phyloP scores from a whole-genome alignment of 2,888 invertebrate genomes.

The Drosophila hamatofila region DNA sequence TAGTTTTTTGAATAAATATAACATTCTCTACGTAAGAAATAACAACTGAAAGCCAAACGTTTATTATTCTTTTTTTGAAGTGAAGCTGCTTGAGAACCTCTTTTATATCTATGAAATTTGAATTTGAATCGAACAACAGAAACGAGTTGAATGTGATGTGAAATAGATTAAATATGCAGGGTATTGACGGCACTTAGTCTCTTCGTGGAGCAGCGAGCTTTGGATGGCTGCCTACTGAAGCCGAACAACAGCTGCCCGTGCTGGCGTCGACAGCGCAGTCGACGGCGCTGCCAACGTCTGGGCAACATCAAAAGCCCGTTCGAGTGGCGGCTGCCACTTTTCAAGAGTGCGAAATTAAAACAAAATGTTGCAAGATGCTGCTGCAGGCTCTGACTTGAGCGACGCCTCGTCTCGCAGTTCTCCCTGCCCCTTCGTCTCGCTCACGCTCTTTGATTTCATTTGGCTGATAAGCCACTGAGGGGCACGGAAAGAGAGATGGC shows the following conservation, averaged over 20 bases:
- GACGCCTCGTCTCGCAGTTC: conserved; percentile 13
- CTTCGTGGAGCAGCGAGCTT: conserved; percentile 14
- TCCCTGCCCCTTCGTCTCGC: not conserved
- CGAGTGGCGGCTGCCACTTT: conserved; percentile 76
- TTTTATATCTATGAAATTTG: not conserved
- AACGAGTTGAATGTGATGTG: not conserved
- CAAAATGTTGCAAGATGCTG: conserved; percentile 78
- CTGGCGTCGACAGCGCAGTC: conserved; percentile 11
- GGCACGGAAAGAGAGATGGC: not conserved
- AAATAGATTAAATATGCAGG: conserved; percentile 13
- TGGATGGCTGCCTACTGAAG: conserved; percentile 44
- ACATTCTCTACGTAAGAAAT: not conserved
- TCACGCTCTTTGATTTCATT: conserved; percentile 63
- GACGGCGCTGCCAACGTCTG: conserved; percentile 42
- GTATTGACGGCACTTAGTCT: conserved; percentile 20
- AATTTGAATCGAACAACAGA: conserved; percentile 3
- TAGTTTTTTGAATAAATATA: not conserved
- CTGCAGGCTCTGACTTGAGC: conserved; percentile 59
- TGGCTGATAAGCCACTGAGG: conserved; percentile 62
- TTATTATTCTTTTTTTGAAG: not conserved
- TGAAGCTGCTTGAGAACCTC: not conserved
- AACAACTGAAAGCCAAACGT: too few relatives aligned
- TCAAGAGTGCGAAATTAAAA: conserved; percentile 77
- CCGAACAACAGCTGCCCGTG: conserved; percentile 58
- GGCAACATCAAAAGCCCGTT: conserved; percentile 72